Conservation (phyloP, 2,113 vertebrate species). For the Gavia stellata region DNA sequence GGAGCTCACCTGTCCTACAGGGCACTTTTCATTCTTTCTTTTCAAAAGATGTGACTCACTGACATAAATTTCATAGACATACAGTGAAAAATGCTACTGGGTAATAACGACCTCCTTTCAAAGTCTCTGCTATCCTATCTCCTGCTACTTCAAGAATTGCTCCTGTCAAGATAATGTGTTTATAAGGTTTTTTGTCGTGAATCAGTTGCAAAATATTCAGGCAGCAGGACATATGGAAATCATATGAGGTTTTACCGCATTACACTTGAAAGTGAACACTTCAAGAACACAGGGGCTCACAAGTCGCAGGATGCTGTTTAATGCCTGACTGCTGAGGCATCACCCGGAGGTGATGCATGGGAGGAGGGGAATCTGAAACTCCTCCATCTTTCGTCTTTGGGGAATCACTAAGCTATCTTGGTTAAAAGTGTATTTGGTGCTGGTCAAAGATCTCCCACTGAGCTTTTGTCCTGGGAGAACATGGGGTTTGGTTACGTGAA, state of each 20-base stretch:
- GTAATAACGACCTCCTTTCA: neutral
- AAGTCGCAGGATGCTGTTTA: neutral
- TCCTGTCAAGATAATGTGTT: slow-evolving; percentile 46
- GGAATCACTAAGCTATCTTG: neutral
- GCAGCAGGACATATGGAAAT: slow-evolving; percentile 45
- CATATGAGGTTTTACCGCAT: slow-evolving; percentile 5
- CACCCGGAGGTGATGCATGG: neutral
- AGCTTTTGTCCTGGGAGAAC: neutral
- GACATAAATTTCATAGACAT: neutral
- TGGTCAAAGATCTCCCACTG: neutral
- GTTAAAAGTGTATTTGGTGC: neutral
- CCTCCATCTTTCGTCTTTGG: neutral
- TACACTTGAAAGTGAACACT: slow-evolving; percentile 13
- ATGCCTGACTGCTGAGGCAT: neutral
- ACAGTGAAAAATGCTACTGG: neutral
- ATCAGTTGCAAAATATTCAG: slow-evolving; percentile 19
- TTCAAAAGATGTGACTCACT: slow-evolving; percentile 19
- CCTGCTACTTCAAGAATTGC: neutral
- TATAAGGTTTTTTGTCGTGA: neutral
- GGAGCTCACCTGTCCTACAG: slow-evolving; percentile 51
- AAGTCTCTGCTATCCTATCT: neutral
- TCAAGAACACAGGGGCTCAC: fast-evolving
- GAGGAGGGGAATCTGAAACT: neutral
- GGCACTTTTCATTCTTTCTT: slow-evolving; percentile 7
- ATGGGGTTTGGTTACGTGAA: neutral